phyloP scores from a whole-genome alignment of 2,888 invertebrate genomes.

The Buathra laborator region DNA sequence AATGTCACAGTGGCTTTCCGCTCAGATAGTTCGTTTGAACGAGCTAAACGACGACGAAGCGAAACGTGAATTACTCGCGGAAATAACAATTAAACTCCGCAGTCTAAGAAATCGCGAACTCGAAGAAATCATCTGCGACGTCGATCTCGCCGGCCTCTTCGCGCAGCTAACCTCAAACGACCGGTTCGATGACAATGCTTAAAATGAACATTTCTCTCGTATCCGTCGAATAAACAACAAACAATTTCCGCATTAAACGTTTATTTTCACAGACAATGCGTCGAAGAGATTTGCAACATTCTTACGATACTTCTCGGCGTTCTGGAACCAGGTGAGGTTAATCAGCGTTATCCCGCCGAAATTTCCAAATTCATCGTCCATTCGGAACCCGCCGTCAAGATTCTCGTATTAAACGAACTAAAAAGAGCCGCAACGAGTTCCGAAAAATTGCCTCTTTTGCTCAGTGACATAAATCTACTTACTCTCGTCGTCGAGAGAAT shows the following conservation, averaged over 20 bases:
- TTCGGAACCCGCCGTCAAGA: slow-evolving; percentile 73
- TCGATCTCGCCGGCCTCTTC: slow-evolving; percentile 76
- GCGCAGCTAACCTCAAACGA: slow-evolving; percentile 79
- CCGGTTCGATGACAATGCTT: slow-evolving; percentile 77
- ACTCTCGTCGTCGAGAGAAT: slow-evolving; percentile 87
- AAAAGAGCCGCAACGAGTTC: slow-evolving; percentile 67
- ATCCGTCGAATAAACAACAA: background rate
- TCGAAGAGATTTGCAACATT: slow-evolving; percentile 76
- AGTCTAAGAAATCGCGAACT: slow-evolving; percentile 73
- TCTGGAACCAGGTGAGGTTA: slow-evolving; percentile 76
- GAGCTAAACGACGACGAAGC: slow-evolving; percentile 73
- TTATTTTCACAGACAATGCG: slow-evolving; percentile 71
- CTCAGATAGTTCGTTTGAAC: slow-evolving; percentile 73
- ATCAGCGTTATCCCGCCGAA: slow-evolving; percentile 76
- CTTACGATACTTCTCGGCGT: slow-evolving; percentile 72
- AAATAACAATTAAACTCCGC: slow-evolving; percentile 78
- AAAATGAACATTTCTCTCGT: slow-evolving; percentile 34
- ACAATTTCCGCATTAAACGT: background rate
- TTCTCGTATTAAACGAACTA: slow-evolving; percentile 76
- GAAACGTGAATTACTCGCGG: slow-evolving; percentile 75
- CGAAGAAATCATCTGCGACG: slow-evolving; percentile 72
- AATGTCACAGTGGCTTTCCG: slow-evolving; percentile 77
- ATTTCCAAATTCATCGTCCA: slow-evolving; percentile 75
- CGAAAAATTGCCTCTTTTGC: slow-evolving; percentile 83
- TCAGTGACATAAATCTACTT: slow-evolving; percentile 86